Base-by-base conservation (phyloP, 2,797 vertebrate species). In the Oceanodroma leucorhoa region DNA sequence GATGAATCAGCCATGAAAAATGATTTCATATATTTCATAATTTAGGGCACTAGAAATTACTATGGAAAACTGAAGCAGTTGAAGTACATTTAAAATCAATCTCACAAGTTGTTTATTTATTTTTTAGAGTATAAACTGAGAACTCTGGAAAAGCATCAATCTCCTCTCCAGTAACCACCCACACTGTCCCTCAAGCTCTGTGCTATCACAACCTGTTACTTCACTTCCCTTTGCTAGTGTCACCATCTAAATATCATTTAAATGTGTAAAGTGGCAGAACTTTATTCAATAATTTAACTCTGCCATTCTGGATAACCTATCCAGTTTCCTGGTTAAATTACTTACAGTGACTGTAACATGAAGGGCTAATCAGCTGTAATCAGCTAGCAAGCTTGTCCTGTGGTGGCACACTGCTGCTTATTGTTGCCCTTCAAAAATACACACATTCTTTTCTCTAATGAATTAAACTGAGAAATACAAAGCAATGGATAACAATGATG, bases 201-300 rank as follows among this genome's bases (percentile, higher is more conserved):
- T 53, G 27, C 46, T 87, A 60, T 82, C 76, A 76, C 0, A 14
- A 67, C 26, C 38, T 57, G 53, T 91, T 93, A 75, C 54, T 86
- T 94, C 57, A 78, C 34, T 90, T 90, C 41, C 70, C 67, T 95
- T 89, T 83, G 40, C 45, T 92, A 86, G 29, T 78, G 41, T 81
- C 43, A 36, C 34, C 12, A 55, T 66, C 61, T 91, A 85, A 94
- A 87, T 86, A 80, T 26, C 12, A 62, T 62, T 73, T 83, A 77
- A 48, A 70, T 54, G 54, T 87, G 61, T 61, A 87, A 94, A 86
- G 14, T 81, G 66, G 64, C 50, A 71, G 57, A 76, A 87, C 11
- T 13, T 70, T 53, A 41, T 94, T 62, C 32, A 57, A 57, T 48
- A 90, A 78, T 60, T 83, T 93, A 78, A 61, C 34, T 88, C 36